Evolutionary conservation across 2,888 invertebrate species (phyloP).

Genomic region (Dendrolimus houi): DNA sequence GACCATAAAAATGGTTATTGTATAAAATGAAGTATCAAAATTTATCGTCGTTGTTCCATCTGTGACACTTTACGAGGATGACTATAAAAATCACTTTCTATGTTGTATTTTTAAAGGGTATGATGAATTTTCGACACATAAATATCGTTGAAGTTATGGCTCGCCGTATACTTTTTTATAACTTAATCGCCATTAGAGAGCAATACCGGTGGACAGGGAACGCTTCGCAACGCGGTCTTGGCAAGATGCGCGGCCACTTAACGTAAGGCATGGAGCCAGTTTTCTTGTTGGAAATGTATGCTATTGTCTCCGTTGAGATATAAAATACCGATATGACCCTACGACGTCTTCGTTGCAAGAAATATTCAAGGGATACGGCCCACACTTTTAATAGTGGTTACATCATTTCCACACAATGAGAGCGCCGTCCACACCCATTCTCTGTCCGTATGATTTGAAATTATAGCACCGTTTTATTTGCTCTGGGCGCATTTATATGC

Average conservation of each 20-base stretch:
- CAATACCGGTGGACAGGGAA: slow-evolving; percentile 30
- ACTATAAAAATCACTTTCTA: slow-evolving; percentile 40
- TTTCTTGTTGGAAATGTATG: slow-evolving; percentile 67
- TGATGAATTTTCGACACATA: slow-evolving; percentile 20
- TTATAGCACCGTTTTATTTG: slow-evolving; percentile 77
- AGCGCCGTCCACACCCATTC: slow-evolving; percentile 76
- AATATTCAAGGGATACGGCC: slow-evolving; percentile 75
- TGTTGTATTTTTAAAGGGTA: slow-evolving; percentile 34
- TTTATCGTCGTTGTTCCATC: slow-evolving; percentile 55
- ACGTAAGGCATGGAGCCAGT: slow-evolving; percentile 45
- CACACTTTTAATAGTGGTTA: slow-evolving; percentile 77
- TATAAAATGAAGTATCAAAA: slow-evolving; percentile 46
- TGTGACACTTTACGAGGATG: slow-evolving; percentile 39
- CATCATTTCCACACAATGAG: slow-evolving; percentile 77
- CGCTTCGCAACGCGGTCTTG: slow-evolving; percentile 47
- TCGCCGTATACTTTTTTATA: slow-evolving; percentile 30
- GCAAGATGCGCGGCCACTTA: slow-evolving; percentile 46
- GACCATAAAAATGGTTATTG: slow-evolving; percentile 48
- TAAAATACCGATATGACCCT: slow-evolving; percentile 75
- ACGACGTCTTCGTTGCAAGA: slow-evolving; percentile 74
- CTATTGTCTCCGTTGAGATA: slow-evolving; percentile 72
- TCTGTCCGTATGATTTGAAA: slow-evolving; percentile 77
- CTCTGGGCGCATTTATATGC: slow-evolving; percentile 73
- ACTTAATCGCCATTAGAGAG: slow-evolving; percentile 30
- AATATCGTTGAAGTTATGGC: slow-evolving; percentile 17